A percentile compares a stretch with the other conserved stretches of the same genome.
These are phyloP conservation scores for Heliocidaris tuberculata DNA, from an alignment of 35 echinoderm and acorn worm genomes.

Conservation along the genomic window DNA sequence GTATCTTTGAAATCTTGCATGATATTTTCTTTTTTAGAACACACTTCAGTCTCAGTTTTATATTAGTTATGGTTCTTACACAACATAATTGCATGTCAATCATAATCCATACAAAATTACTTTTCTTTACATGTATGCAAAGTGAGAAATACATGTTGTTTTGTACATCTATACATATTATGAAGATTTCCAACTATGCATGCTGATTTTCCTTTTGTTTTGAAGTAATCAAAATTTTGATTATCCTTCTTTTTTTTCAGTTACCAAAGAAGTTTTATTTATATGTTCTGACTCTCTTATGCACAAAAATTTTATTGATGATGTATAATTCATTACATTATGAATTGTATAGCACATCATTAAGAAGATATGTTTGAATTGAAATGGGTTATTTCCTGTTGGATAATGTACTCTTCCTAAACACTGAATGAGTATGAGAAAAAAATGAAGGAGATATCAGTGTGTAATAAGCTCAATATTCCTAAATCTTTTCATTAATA, in stretches of 20 bases:
- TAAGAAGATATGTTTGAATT: too few relatives aligned
- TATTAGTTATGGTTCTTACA: background rate
- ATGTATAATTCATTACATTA: background rate
- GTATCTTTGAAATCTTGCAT: background rate
- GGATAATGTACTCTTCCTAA: too few relatives aligned
- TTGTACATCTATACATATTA: background rate
- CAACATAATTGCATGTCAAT: background rate
- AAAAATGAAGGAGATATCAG: too few relatives aligned
- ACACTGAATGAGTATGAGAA: too few relatives aligned
- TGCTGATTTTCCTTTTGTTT: background rate
- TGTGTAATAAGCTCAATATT: too few relatives aligned
- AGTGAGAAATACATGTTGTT: background rate
- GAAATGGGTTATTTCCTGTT: too few relatives aligned
- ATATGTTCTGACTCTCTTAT: background rate
- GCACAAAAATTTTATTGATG: background rate
- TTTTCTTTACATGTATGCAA: background rate
- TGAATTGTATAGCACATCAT: background rate
- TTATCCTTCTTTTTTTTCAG: background rate
- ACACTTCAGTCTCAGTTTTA: background rate
- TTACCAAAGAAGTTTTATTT: slow-evolving; percentile 7
- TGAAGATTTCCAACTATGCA: background rate
- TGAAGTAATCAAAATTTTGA: background rate
- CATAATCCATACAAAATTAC: background rate
- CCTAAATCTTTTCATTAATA: too few relatives aligned
- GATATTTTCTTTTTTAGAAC: background rate